Evolutionary conservation across 1,140 invertebrate species (phyloP).

Genomic region (Asobara japonica): DNA sequence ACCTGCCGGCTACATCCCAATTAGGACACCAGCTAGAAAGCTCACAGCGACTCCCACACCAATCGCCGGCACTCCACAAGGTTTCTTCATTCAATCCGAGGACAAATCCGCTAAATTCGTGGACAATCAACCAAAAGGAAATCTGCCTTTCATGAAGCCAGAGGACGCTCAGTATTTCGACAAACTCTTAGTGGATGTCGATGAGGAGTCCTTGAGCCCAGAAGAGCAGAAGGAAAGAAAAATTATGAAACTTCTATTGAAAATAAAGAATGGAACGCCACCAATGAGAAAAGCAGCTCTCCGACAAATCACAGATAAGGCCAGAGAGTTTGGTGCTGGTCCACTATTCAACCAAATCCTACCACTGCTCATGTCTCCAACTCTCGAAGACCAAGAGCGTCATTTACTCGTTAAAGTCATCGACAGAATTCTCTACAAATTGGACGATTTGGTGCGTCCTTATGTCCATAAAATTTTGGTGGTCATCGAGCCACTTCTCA

Average conservation of each 20-base stretch:
- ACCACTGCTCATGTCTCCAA: conserved; percentile 98
- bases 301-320: conserved; percentile 98
- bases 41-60: conserved; percentile 98
- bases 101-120: conserved; percentile 88
- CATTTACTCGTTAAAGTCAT: conserved; percentile 99
- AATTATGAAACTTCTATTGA: conserved; percentile 98
- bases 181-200: conserved; percentile 96
- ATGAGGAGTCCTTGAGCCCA: conserved; percentile 93
- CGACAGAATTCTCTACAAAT: conserved; percentile 97
- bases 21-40: conserved; percentile 96
- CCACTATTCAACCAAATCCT: conserved; percentile 99
- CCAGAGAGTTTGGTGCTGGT: conserved; percentile 97
- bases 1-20: conserved; percentile 95
- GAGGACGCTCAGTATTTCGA: conserved; percentile 99
- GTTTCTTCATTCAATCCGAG: conserved; percentile 95
- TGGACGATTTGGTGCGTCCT: conserved; percentile 97
- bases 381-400: conserved; percentile 98
- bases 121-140: conserved; percentile 96
- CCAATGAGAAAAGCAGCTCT: conserved; percentile 99
- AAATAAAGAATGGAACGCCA: conserved; percentile 99
- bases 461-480: conserved; percentile 99
- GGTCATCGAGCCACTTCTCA: conserved; percentile 98
- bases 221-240: conserved; percentile 99
- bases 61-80: conserved; percentile 89
- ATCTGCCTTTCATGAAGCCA: conserved; percentile 98